Base-by-base conservation (phyloP, 2,797 vertebrate genomes). In the Enoplosus armatus region DNA sequence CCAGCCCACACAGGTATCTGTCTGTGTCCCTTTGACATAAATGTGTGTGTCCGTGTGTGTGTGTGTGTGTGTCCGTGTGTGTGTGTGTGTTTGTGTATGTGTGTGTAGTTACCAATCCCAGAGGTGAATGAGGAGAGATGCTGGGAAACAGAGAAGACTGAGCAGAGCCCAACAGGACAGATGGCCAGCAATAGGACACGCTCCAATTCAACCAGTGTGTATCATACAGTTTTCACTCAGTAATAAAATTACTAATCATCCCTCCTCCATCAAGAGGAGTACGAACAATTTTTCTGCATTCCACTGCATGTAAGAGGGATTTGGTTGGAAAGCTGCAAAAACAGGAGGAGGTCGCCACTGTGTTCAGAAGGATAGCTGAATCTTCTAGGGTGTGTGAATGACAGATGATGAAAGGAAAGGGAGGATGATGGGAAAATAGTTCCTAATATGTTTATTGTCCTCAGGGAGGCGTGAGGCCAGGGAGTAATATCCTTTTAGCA, bases 181-280 rank as follows among this genome's bases (percentile, higher is more conserved):
- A 90, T 63, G 33, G 82, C 78, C 47, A 95, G 93, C 73, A 96
- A 94, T n/a, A 91, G 95, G 86, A 95, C 93, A 24, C 94, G 94
- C 45, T 96, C 96, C 86, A 97, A 94, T 87, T 97, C 97, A 55
- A 95, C 96, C 78, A 96, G 97, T 98, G 93, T 90, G 95, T 93
- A 43, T 58, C 41, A 33, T 2, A 20, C 33, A 58, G 6, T 24
- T 70, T 50, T 54, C 16, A 27, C 24, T 48, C 33, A 35, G 6
- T 26, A 27, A 12, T 51, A 8, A 53, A 41, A 43, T 29, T 5
- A 18, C 14, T 33, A 29, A 2, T 55, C 9, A 54, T 24, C 50
- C 58, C 6, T 11, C 18, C 20, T 68, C 26, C 39, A 51, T 12
- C 18, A 14, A 22, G 12, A 65, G n/a, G 27, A 24, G 6, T 39